Evolutionary conservation across 2,888 invertebrate genomes (phyloP).

Genomic region (Yponomeuta plumbellus): DNA sequence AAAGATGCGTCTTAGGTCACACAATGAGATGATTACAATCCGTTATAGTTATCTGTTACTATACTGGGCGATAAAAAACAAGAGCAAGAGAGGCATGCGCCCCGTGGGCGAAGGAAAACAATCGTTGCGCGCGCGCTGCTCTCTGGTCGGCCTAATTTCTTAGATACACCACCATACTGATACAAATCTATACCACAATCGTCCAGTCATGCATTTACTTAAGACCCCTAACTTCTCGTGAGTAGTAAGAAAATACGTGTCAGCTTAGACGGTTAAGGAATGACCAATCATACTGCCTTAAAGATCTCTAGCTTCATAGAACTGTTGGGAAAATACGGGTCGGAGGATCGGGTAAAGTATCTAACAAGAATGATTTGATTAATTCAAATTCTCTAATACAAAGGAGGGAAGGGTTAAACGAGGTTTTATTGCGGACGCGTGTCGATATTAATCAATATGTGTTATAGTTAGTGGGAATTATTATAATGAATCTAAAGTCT

Average conservation of each 20-base stretch:
- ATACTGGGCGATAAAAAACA: slow-evolving; percentile 48
- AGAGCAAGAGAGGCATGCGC: slow-evolving; percentile 52
- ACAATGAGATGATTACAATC: slow-evolving; percentile 76
- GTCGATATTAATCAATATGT: slow-evolving; percentile 64
- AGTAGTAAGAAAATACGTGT: neutral
- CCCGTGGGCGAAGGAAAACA: slow-evolving; percentile 73
- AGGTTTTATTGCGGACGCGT: slow-evolving; percentile 71
- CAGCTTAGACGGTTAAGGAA: neutral
- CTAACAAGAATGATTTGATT: slow-evolving; percentile 71
- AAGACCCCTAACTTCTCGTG: neutral
- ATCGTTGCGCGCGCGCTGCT: slow-evolving; percentile 41
- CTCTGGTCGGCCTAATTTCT: slow-evolving; percentile 70
- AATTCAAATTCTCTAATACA: slow-evolving; percentile 64
- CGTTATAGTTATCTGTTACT: slow-evolving; percentile 65
- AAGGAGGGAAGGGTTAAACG: slow-evolving; percentile 53
- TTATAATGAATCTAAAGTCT: neutral
- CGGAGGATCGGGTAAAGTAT: slow-evolving; percentile 22
- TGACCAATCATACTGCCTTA: slow-evolving; percentile 33
- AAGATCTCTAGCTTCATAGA: slow-evolving; percentile 27
- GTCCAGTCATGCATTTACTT: neutral
- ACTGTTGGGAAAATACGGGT: neutral
- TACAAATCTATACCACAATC: neutral
- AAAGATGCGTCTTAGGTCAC: slow-evolving; percentile 64
- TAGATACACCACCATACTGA: slow-evolving; percentile 45
- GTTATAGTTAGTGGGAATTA: slow-evolving; percentile 25